These are phyloP conservation scores for Catharus ustulatus DNA, from an alignment of 2,797 vertebrate species.

Conservation along the genomic window DNA sequence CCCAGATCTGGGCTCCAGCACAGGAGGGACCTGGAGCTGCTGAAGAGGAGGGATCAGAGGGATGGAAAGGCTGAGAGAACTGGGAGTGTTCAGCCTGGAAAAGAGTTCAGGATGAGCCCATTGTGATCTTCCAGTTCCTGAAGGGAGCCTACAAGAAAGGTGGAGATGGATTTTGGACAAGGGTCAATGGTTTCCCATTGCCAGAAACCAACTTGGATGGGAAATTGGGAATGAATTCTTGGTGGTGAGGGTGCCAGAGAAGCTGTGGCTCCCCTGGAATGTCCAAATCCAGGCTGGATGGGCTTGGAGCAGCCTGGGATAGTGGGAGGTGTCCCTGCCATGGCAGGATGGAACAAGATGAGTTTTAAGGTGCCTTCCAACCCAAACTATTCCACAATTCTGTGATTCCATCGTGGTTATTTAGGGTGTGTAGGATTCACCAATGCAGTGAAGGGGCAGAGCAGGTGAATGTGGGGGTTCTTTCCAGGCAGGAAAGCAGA, in stretches of 20 bases:
- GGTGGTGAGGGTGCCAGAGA: accelerated
- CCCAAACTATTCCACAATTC: not conserved
- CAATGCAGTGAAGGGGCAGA: not conserved
- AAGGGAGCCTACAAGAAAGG: not conserved
- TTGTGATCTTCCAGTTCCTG: not conserved
- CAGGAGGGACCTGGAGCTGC: not conserved
- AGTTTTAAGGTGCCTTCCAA: accelerated
- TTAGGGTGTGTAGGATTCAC: not conserved
- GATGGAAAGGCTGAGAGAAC: not conserved
- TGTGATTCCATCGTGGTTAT: not conserved
- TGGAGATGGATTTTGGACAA: not conserved
- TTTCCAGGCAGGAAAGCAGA: not conserved
- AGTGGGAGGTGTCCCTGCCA: not conserved
- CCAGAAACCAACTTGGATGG: accelerated
- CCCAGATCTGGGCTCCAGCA: accelerated
- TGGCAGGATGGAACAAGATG: accelerated
- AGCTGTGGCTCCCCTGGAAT: not conserved
- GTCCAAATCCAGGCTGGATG: accelerated
- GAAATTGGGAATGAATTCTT: not conserved
- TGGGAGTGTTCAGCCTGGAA: not conserved
- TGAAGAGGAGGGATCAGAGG: not conserved
- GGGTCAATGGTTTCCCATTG: not conserved
- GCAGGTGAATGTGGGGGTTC: not conserved
- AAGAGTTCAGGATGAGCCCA: accelerated
- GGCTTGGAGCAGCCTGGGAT: not conserved